Conservation (phyloP, 1,140 invertebrate species). For the Leptinotarsa lineolata region DNA sequence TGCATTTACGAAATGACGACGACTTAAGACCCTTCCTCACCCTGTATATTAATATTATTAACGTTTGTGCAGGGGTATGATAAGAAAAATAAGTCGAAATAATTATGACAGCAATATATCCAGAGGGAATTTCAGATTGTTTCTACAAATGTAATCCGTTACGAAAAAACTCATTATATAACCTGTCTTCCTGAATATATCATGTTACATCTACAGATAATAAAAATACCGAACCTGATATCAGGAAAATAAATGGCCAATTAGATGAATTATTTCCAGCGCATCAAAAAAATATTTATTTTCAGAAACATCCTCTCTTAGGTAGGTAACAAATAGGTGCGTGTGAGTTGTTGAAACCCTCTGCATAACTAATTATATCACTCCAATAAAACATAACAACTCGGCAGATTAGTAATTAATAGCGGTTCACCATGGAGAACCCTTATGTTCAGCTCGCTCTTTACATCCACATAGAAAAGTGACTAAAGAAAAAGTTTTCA, state of each 20-base stretch:
- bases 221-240: not conserved
- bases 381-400: conserved; percentile 22
- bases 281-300: not conserved
- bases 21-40: too few relatives aligned
- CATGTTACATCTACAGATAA: not conserved
- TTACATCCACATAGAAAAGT: too few relatives aligned
- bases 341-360: conserved; percentile 8
- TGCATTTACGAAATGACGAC: too few relatives aligned
- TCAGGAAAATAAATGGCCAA: conserved; percentile 5
- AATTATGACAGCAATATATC: too few relatives aligned
- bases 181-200: not conserved
- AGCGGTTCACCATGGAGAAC: conserved; percentile 9
- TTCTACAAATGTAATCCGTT: too few relatives aligned
- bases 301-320: not conserved
- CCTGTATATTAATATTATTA: too few relatives aligned
- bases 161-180: not conserved
- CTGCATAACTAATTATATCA: conserved; percentile 13
- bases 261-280: not conserved
- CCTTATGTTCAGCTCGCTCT: not conserved
- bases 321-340: not conserved
- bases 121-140: too few relatives aligned
- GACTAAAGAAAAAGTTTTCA: too few relatives aligned
- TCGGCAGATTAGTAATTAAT: conserved; percentile 24
- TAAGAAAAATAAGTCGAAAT: too few relatives aligned
- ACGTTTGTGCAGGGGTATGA: too few relatives aligned